Evolutionary conservation across 2,888 invertebrate species (phyloP).

Genomic region (Amphipoea lucens): DNA sequence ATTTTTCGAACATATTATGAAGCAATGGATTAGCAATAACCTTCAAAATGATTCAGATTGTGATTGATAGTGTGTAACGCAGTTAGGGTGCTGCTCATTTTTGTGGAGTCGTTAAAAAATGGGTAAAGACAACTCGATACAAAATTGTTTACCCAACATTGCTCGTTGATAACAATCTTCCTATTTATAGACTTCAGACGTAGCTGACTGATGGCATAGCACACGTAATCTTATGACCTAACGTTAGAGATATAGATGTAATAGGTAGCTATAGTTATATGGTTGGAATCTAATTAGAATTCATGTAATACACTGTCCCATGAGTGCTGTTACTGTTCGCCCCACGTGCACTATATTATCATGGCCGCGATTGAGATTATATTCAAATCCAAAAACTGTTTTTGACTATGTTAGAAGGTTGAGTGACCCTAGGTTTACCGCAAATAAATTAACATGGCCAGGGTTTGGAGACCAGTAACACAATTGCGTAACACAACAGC

Average conservation of each 20-base stretch:
- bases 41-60: not conserved
- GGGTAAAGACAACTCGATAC: not conserved
- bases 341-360: constrained; percentile 76
- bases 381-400: not conserved
- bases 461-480: not conserved
- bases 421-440: constrained; percentile 1
- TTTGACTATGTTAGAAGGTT: not conserved
- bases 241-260: constrained; percentile 18
- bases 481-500: not conserved
- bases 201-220: constrained; percentile 46
- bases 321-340: constrained; percentile 86
- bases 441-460: not conserved
- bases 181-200: constrained; percentile 31
- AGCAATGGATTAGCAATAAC: not conserved
- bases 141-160: constrained; percentile 20
- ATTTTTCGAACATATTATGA: no score
- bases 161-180: constrained; percentile 20
- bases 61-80: not conserved
- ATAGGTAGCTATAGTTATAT: not conserved
- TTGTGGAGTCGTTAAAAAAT: no score
- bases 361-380: constrained; percentile 53
- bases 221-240: constrained; percentile 42
- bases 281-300: constrained; percentile 38
- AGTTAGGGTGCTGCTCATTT: not conserved
- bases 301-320: constrained; percentile 77